Percentiles rank a stretch among this genome's conserved stretches.
Conservation (phyloP, 2,797 vertebrate species). For the Melanotaenia parkinsoni region DNA sequence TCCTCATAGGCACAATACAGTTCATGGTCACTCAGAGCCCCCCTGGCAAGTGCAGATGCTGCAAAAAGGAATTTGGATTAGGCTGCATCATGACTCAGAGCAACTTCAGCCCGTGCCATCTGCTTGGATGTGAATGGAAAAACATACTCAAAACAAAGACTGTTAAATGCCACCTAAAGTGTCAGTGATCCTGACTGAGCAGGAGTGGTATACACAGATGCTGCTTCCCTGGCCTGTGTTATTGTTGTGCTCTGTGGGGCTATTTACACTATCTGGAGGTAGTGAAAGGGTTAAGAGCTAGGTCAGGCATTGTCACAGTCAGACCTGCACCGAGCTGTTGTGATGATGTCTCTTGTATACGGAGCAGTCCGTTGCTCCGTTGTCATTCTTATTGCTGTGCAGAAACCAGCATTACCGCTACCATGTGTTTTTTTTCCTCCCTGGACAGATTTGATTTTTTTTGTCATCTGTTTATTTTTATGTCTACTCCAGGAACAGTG, state of each 20-base stretch:
- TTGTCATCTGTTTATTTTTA: constrained; percentile 18
- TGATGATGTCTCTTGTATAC: constrained; percentile 44
- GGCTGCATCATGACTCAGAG: constrained; percentile 40
- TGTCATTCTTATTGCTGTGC: constrained; percentile 28
- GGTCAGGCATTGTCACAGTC: constrained; percentile 48
- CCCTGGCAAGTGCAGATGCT: constrained; percentile 69
- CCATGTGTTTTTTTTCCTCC: constrained; percentile 64
- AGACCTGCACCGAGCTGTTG: constrained; percentile 41
- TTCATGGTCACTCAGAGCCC: constrained; percentile 59
- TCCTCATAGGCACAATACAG: constrained; percentile 47
- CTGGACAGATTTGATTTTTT: constrained; percentile 29
- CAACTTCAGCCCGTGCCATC: constrained; percentile 48
- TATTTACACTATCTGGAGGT: constrained; percentile 39
- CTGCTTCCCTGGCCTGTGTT: constrained; percentile 1
- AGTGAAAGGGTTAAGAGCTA: constrained; percentile 56
- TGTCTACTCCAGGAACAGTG: constrained; percentile 32
- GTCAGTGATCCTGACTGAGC: constrained; percentile 13
- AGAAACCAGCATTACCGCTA: constrained; percentile 37
- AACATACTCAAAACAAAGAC: constrained; percentile 30
- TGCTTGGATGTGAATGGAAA: constrained; percentile 41
- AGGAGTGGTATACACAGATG: constrained; percentile 24
- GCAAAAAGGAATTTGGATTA: constrained; percentile 55
- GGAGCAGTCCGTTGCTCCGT: constrained; percentile 34
- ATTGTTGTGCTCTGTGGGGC: constrained; percentile 8
- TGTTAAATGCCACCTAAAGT: constrained; percentile 34